A percentile compares a stretch with the other conserved stretches of the same genome.
Conservation (phyloP, 2,797 vertebrate genomes). For the Emydoidea blandingii region DNA sequence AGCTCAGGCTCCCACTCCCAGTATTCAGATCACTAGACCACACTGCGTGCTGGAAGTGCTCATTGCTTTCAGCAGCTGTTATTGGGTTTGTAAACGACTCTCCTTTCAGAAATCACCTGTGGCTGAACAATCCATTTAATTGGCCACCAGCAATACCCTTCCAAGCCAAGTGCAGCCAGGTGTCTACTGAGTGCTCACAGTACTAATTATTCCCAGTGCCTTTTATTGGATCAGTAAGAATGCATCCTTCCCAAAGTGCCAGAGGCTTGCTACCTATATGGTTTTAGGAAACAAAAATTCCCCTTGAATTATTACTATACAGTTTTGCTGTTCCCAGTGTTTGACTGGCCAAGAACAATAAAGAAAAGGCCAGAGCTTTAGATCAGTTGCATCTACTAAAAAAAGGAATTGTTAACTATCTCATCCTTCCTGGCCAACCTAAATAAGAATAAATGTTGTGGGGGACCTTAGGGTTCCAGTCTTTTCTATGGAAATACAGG, state of each 20-base stretch:
- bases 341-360: neutral
- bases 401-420: slow-evolving; percentile 17
- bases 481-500: slow-evolving; percentile 60
- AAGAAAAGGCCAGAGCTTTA: neutral
- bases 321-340: neutral
- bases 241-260: neutral
- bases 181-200: accelerated
- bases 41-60: accelerated
- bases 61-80: neutral
- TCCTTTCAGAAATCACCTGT: neutral
- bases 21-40: neutral
- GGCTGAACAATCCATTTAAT: neutral
- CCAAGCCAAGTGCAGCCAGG: neutral
- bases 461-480: slow-evolving; percentile 23
- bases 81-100: neutral
- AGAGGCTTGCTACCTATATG: neutral
- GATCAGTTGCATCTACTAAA: neutral
- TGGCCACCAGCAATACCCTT: neutral
- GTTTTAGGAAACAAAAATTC: neutral
- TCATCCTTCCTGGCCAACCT: slow-evolving; percentile 5
- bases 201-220: neutral
- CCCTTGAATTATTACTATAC: neutral
- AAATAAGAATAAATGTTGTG: slow-evolving; percentile 11
- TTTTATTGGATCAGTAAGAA: accelerated
- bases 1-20: neutral